Conservation (phyloP, 2,888 invertebrate species). For the Volucella inanis region DNA sequence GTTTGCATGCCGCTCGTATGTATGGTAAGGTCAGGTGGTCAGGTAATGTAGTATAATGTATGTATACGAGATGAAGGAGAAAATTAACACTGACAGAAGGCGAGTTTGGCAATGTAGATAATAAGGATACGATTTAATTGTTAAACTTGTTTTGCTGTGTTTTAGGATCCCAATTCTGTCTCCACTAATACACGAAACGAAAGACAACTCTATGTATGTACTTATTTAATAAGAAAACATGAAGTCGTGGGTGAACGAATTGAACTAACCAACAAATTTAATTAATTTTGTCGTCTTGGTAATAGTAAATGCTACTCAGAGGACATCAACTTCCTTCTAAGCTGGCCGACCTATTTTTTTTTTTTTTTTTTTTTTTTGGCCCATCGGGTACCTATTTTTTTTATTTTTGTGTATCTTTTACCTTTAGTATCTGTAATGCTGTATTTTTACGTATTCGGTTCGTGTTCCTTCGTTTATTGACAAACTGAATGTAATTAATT, state of each 20-base stretch:
- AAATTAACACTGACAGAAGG: slow-evolving; percentile 37
- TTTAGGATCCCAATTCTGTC: neutral
- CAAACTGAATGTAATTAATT: slow-evolving; percentile 63
- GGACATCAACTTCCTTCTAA: slow-evolving; percentile 15
- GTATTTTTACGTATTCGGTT: too few species aligned
- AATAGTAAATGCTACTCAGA: slow-evolving; percentile 45
- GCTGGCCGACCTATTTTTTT: neutral
- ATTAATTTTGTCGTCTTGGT: slow-evolving; percentile 60
- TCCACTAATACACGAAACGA: slow-evolving; percentile 10
- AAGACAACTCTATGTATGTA: slow-evolving; percentile 15
- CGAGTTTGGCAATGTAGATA: slow-evolving; percentile 33
- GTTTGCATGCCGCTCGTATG: too few species aligned
- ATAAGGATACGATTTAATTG: slow-evolving; percentile 52
- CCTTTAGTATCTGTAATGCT: neutral
- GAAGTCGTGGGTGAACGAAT: slow-evolving; percentile 7
- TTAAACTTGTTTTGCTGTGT: slow-evolving; percentile 26
- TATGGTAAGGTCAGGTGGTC: neutral
- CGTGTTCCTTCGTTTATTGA: slow-evolving; percentile 30
- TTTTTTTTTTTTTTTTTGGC: slow-evolving; percentile 3
- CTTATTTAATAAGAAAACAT: slow-evolving; percentile 13
- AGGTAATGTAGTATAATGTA: neutral
- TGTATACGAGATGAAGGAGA: slow-evolving; percentile 4
- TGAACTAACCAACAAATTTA: slow-evolving; percentile 43
- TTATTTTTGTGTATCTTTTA: slow-evolving; percentile 7
- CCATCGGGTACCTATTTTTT: slow-evolving; percentile 1